phyloP scores from a whole-genome alignment of 2,797 vertebrate species.

The Meda fulgida region DNA sequence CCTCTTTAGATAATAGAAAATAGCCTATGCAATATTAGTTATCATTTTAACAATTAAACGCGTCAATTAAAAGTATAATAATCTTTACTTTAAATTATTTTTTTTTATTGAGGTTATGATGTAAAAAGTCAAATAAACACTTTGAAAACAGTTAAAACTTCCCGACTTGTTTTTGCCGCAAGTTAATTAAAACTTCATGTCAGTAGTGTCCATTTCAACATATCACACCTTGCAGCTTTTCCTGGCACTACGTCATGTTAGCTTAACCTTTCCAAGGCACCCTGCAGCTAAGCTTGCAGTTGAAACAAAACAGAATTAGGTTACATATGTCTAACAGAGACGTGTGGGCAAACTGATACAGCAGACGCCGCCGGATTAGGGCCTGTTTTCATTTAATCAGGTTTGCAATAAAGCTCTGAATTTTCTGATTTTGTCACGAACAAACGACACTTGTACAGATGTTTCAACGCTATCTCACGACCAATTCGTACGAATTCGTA shows the following conservation, averaged over 20 bases:
- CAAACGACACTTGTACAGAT: slow-evolving; percentile 62
- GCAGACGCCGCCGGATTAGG: slow-evolving; percentile 58
- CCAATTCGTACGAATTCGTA: too few relatives aligned
- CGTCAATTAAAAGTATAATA: background rate
- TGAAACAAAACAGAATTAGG: slow-evolving; percentile 68
- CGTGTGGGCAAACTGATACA: slow-evolving; percentile 58
- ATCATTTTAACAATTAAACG: background rate
- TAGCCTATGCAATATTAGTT: background rate
- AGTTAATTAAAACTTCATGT: slow-evolving; percentile 55
- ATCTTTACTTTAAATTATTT: background rate
- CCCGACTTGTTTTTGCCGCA: background rate
- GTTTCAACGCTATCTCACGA: too few relatives aligned
- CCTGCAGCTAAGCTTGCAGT: slow-evolving; percentile 69
- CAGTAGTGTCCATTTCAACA: slow-evolving; percentile 30
- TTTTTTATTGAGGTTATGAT: background rate
- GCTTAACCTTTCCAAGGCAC: slow-evolving; percentile 72
- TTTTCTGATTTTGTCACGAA: slow-evolving; percentile 59
- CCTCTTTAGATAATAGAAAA: background rate
- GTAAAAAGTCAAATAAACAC: background rate
- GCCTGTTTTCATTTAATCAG: slow-evolving; percentile 66
- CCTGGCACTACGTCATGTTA: slow-evolving; percentile 65
- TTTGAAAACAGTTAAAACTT: background rate
- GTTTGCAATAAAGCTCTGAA: slow-evolving; percentile 61
- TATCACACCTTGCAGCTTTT: slow-evolving; percentile 56
- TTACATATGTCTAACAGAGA: slow-evolving; percentile 67